Evolutionary conservation across 2,888 invertebrate genomes (phyloP).

Genomic region (Agapetus fuscipes): DNA sequence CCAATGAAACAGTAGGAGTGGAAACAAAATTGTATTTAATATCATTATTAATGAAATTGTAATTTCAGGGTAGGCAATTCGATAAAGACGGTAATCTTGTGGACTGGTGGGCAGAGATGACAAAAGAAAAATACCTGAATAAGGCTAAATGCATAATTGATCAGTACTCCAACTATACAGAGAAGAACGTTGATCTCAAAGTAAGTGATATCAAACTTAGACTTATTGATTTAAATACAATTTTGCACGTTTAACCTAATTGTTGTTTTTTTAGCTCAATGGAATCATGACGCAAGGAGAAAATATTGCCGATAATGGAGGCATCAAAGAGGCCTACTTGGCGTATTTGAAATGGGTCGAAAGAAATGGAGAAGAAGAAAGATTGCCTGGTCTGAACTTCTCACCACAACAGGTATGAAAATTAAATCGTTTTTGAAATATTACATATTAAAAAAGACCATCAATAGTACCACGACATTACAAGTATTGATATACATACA

Average conservation of each 20-base stretch:
- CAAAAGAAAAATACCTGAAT: conserved; percentile 72
- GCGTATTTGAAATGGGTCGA: conserved; percentile 70
- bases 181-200: conserved; percentile 62
- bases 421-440: not conserved
- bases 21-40: too few species aligned
- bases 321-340: conserved; percentile 81
- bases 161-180: conserved; percentile 87
- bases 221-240: not conserved
- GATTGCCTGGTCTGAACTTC: conserved; percentile 63
- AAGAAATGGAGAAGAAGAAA: conserved; percentile 53
- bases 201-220: conserved; percentile 41
- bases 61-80: conserved; percentile 72
- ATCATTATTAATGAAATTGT: too few species aligned
- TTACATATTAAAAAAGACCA: too few species aligned
- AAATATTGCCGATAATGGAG: conserved; percentile 93
- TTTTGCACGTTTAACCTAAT: not conserved
- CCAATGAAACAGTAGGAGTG: too few species aligned
- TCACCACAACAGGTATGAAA: conserved; percentile 49
- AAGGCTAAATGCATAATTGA: conserved; percentile 86
- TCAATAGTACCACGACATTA: too few species aligned
- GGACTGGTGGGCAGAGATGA: conserved; percentile 86
- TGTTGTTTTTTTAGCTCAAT: conserved; percentile 53
- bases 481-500: too few species aligned
- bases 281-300: conserved; percentile 90
- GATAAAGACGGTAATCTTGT: conserved; percentile 84